Evolutionary conservation across 1,140 invertebrate genomes (phyloP).

Genomic region (Neodiprion fabricii): DNA sequence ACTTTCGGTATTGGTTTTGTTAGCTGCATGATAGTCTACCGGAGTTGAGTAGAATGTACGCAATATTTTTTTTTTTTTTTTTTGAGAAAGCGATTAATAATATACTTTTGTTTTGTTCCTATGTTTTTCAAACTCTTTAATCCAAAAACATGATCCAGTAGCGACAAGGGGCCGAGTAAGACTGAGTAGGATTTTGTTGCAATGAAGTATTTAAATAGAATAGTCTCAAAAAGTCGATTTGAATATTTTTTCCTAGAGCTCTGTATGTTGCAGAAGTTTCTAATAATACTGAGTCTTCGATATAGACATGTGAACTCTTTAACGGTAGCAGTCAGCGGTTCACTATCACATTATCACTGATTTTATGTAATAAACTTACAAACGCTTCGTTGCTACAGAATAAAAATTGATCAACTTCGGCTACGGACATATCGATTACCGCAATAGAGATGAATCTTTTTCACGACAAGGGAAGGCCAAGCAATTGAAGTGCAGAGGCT

Average conservation of each 20-base stretch:
- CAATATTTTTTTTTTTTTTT: too few relatives aligned
- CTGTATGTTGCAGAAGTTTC: not conserved
- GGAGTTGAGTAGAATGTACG: too few relatives aligned
- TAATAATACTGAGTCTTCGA: not conserved
- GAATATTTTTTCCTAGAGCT: not conserved
- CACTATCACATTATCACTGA: not conserved
- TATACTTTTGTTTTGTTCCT: too few relatives aligned
- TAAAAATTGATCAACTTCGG: constrained; percentile 8
- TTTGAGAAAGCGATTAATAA: too few relatives aligned
- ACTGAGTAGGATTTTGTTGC: too few relatives aligned
- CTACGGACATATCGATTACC: constrained; percentile 7
- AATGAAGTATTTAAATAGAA: too few relatives aligned
- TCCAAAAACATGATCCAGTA: too few relatives aligned
- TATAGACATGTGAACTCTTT: not conserved
- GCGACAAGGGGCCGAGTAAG: too few relatives aligned
- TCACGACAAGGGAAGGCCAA: not conserved
- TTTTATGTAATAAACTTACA: not conserved
- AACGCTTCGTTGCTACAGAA: not conserved
- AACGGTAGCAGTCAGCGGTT: not conserved
- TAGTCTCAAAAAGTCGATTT: not conserved
- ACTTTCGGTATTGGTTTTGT: not conserved
- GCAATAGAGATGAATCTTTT: not conserved
- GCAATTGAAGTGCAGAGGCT: not conserved
- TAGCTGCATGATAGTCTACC: too few relatives aligned
- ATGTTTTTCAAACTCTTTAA: too few relatives aligned